phyloP scores from a whole-genome alignment of 2,113 vertebrate genomes.

The Myocastor coypus region DNA sequence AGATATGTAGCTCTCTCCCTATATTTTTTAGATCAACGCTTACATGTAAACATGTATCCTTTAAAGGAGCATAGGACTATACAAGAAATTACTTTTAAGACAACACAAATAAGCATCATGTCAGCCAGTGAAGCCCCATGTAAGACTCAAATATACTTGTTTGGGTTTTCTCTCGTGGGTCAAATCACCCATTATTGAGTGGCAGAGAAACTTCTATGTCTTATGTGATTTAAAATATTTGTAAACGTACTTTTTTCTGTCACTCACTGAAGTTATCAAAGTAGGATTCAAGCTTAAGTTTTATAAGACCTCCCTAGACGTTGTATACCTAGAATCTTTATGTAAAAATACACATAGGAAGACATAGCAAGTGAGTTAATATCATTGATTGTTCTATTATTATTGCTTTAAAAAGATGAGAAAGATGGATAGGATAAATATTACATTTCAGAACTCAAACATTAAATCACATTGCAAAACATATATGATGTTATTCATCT shows the following conservation, averaged over 20 bases:
- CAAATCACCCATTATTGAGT: neutral
- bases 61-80: conserved; percentile 21
- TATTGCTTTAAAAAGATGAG: neutral
- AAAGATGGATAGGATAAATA: neutral
- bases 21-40: neutral
- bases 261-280: neutral
- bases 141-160: neutral
- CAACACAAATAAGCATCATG: neutral
- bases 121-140: neutral
- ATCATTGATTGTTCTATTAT: neutral
- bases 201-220: neutral
- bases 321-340: neutral
- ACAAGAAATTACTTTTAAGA: conserved; percentile 9
- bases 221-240: neutral
- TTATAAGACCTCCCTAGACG: neutral
- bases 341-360: neutral
- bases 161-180: neutral
- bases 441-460: neutral
- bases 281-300: neutral
- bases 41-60: neutral
- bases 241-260: neutral
- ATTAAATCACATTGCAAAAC: neutral
- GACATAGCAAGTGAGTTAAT: neutral
- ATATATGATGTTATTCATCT: neutral
- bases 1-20: neutral